Conservation (phyloP, 2,113 vertebrate species). For the Neogobius melanostomus region DNA sequence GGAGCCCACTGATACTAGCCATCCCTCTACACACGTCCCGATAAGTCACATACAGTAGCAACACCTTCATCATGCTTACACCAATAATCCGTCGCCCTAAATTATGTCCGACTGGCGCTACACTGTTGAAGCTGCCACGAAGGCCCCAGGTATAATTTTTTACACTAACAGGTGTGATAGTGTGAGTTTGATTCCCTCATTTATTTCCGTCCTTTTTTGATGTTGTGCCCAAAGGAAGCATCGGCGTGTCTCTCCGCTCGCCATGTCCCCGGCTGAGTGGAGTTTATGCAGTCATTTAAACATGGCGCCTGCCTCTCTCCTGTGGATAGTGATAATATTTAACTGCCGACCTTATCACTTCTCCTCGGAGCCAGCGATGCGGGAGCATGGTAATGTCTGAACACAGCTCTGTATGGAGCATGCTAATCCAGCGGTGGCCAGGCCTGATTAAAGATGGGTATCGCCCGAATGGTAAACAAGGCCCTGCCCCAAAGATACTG, state of each 20-base stretch:
- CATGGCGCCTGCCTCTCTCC: slow-evolving; percentile 51
- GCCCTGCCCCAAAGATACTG: slow-evolving; percentile 30
- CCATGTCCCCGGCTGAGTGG: slow-evolving; percentile 43
- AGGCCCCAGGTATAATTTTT: background rate
- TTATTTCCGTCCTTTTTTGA: slow-evolving; percentile 7
- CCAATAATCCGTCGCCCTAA: background rate
- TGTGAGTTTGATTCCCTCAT: slow-evolving; percentile 20
- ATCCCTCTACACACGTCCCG: too few species aligned
- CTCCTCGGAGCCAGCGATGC: slow-evolving; percentile 31
- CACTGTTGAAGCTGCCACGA: background rate
- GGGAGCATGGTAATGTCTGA: slow-evolving; percentile 54
- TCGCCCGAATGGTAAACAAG: slow-evolving; percentile 57
- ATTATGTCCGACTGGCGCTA: background rate
- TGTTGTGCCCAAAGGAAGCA: slow-evolving; percentile 13
- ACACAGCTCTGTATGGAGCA: slow-evolving; percentile 54
- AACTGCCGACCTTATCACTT: slow-evolving; percentile 68
- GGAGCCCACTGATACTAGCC: too few species aligned
- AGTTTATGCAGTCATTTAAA: slow-evolving; percentile 57
- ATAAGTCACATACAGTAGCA: background rate
- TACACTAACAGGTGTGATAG: slow-evolving; percentile 2
- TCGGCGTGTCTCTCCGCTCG: slow-evolving; percentile 10
- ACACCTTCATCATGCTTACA: background rate
- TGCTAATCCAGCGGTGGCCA: slow-evolving; percentile 59
- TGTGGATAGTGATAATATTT: slow-evolving; percentile 72
- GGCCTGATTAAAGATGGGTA: slow-evolving; percentile 72